phyloP scores from a whole-genome alignment of 2,113 vertebrate species.

The Sitta europaea region DNA sequence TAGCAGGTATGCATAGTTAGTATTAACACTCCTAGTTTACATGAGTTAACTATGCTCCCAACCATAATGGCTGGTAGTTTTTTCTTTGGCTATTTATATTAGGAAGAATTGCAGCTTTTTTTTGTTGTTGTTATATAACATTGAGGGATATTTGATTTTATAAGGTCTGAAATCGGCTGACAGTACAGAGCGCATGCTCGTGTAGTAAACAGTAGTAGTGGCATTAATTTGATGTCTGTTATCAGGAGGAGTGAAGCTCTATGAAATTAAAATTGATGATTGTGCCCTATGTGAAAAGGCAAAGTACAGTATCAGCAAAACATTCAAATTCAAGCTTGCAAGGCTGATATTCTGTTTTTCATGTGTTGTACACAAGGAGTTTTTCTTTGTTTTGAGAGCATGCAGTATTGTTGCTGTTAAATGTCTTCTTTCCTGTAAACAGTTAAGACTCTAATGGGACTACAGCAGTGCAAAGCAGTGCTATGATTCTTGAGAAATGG shows the following conservation, averaged over 20 bases:
- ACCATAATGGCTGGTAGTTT: neutral
- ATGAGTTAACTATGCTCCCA: neutral
- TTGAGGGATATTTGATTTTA: conserved; percentile 27
- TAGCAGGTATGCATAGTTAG: neutral
- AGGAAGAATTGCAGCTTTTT: neutral
- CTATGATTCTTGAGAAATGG: neutral
- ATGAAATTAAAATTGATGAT: neutral
- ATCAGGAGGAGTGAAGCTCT: neutral
- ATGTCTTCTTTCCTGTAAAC: neutral
- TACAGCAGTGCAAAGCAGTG: neutral
- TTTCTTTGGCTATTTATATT: conserved; percentile 58
- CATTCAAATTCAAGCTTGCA: neutral
- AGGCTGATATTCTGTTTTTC: neutral
- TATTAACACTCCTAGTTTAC: neutral
- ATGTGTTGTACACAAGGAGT: neutral
- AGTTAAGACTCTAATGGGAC: neutral
- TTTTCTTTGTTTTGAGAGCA: neutral
- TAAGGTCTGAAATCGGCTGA: conserved; percentile 48
- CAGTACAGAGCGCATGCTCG: neutral
- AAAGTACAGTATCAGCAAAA: neutral
- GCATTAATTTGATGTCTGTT: neutral
- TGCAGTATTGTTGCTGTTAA: neutral
- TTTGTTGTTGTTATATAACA: conserved; percentile 9
- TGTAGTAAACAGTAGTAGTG: neutral
- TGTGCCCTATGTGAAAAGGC: neutral